Percentiles rank a stretch among this genome's conserved stretches.
phyloP scores from a whole-genome alignment of 2,113 vertebrate species.

The Danionella cerebrum region DNA sequence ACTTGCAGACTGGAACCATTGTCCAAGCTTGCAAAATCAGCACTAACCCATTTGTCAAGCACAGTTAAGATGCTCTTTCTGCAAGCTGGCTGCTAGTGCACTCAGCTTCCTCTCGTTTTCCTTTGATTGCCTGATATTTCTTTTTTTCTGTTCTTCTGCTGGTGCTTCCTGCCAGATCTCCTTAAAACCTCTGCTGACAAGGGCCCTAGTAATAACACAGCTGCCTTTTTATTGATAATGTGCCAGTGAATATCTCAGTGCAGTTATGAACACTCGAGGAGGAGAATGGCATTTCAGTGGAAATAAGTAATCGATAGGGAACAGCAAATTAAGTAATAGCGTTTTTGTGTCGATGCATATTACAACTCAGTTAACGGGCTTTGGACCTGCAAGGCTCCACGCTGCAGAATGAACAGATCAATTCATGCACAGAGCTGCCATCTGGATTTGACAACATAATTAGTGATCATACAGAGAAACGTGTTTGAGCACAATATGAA shows the following conservation, averaged over 20 bases:
- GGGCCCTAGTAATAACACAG: slow-evolving; percentile 34
- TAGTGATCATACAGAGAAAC: slow-evolving; percentile 48
- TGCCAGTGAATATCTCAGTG: slow-evolving; percentile 43
- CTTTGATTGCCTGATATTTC: slow-evolving; percentile 38
- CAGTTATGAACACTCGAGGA: slow-evolving; percentile 36
- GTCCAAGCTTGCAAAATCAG: slow-evolving; percentile 29
- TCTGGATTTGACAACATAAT: slow-evolving; percentile 49
- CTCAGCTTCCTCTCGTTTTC: slow-evolving; percentile 18
- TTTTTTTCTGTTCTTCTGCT: slow-evolving; percentile 21
- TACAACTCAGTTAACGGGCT: slow-evolving; percentile 64
- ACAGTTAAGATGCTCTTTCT: slow-evolving; percentile 19
- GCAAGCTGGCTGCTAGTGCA: slow-evolving; percentile 23
- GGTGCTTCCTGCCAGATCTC: slow-evolving; percentile 33
- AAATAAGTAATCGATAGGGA: slow-evolving; percentile 64
- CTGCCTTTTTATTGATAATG: slow-evolving; percentile 39
- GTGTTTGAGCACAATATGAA: slow-evolving; percentile 45
- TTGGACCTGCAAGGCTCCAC: slow-evolving; percentile 45
- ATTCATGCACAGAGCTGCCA: slow-evolving; percentile 52
- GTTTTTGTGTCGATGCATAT: slow-evolving; percentile 59
- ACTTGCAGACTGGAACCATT: neutral
- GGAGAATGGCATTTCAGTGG: slow-evolving; percentile 50
- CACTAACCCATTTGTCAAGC: slow-evolving; percentile 20
- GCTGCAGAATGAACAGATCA: slow-evolving; percentile 51
- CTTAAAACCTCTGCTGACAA: slow-evolving; percentile 30
- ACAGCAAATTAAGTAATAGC: slow-evolving; percentile 69